Evolutionary conservation across 2,797 vertebrate genomes (phyloP).

Genomic region (Tangara arthus): DNA sequence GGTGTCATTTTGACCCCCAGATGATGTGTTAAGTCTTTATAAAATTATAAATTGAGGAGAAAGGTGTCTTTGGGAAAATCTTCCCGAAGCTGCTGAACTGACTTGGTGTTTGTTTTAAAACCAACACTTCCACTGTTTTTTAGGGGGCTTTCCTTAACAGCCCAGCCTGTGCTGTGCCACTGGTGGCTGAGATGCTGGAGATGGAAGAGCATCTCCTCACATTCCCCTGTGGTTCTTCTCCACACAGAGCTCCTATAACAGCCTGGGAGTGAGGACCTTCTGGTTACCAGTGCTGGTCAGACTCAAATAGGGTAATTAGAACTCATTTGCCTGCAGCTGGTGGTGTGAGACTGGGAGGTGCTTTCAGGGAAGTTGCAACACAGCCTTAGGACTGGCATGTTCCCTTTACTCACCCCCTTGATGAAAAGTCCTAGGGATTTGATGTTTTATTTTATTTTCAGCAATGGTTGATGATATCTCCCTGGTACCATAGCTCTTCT

Average conservation of each 20-base stretch:
- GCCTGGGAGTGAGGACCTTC: not conserved
- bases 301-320: not conserved
- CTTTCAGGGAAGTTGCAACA: not conserved
- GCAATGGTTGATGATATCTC: not conserved
- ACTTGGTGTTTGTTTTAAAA: not conserved
- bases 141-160: not conserved
- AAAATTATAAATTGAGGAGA: not conserved
- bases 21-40: not conserved
- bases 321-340: accelerated
- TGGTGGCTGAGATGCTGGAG: not conserved
- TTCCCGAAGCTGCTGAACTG: not conserved
- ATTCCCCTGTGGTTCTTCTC: not conserved
- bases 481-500: not conserved
- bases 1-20: not conserved
- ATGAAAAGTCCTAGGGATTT: not conserved
- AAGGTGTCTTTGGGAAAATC: not conserved
- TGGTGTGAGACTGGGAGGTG: not conserved
- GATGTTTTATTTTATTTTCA: not conserved
- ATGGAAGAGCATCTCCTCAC: not conserved
- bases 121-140: too few species aligned
- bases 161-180: not conserved
- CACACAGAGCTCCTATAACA: not conserved
- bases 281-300: not conserved
- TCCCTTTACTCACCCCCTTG: not conserved
- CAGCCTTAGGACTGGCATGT: accelerated